These are phyloP conservation scores for Campaea margaritaria DNA, from an alignment of 2,888 invertebrate genomes.

Conservation along the genomic window DNA sequence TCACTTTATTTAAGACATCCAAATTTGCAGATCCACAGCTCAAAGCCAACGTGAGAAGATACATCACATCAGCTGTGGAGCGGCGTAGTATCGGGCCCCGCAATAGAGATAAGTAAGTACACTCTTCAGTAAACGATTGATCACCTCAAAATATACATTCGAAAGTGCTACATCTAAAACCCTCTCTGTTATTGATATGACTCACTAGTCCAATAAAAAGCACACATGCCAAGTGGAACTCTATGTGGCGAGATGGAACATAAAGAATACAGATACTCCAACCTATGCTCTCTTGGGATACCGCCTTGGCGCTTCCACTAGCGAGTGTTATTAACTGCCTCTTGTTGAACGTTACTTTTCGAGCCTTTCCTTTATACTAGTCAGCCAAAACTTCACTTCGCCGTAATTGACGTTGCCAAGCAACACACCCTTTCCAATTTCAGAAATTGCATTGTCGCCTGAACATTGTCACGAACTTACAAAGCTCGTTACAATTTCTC, in stretches of 20 bases:
- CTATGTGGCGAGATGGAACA: no score
- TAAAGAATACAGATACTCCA: no score
- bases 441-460: slow-evolving; percentile 20
- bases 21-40: slow-evolving; percentile 91
- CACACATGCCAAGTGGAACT: no score
- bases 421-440: slow-evolving; percentile 15
- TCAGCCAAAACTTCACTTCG: not conserved
- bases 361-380: no score
- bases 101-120: slow-evolving; percentile 77
- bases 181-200: no score
- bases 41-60: slow-evolving; percentile 91
- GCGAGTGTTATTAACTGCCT: no score
- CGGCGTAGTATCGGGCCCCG: slow-evolving; percentile 54
- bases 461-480: slow-evolving; percentile 9
- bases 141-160: not conserved
- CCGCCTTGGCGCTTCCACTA: no score
- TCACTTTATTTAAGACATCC: slow-evolving; percentile 38
- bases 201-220: not conserved
- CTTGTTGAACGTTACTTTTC: no score
- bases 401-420: not conserved
- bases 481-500: slow-evolving; percentile 14
- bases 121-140: not conserved
- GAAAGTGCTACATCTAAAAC: no score
- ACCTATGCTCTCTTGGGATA: no score
- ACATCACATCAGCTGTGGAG: slow-evolving; percentile 86